A percentile compares a stretch with the other conserved stretches of the same genome.
These are phyloP conservation scores for Drosophila fungiperda DNA, from an alignment of 2,888 invertebrate species.

Conservation along the genomic window DNA sequence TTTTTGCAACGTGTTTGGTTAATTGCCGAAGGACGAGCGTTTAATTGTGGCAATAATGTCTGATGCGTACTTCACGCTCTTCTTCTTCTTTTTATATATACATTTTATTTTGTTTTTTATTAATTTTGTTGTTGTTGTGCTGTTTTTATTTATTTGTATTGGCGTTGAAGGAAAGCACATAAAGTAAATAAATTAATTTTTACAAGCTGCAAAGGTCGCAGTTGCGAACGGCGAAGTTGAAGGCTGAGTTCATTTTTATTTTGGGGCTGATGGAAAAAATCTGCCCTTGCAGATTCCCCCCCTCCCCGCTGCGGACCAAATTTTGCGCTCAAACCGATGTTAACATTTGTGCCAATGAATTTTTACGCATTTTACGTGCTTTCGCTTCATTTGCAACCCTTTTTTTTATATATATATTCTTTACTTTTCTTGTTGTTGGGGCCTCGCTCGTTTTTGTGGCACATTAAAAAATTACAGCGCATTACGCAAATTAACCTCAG, in stretches of 20 bases:
- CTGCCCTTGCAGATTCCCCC: neutral
- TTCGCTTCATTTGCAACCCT: conserved; percentile 52
- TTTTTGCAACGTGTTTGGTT: conserved; percentile 43
- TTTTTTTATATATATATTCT: conserved; percentile 36
- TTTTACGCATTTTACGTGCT: conserved; percentile 67
- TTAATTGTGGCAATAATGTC: conserved; percentile 76
- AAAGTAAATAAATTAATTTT: conserved; percentile 66
- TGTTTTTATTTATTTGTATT: conserved; percentile 56
- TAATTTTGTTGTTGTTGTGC: conserved; percentile 11
- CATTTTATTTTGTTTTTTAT: neutral
- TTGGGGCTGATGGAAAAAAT: conserved; percentile 35
- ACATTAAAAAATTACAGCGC: conserved; percentile 77
- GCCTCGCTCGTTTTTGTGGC: conserved; percentile 44
- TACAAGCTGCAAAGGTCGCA: conserved; percentile 61
- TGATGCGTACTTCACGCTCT: conserved; percentile 13
- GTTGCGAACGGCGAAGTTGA: conserved; percentile 43
- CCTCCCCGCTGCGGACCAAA: neutral
- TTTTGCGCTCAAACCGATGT: conserved; percentile 32
- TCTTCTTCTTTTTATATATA: neutral
- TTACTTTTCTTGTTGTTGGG: conserved; percentile 24
- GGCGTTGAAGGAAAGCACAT: conserved; percentile 54
- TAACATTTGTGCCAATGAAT: conserved; percentile 61
- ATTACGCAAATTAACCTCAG: conserved; percentile 80
- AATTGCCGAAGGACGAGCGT: conserved; percentile 74
- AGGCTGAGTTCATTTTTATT: conserved; percentile 64